Evolutionary conservation across 2,113 vertebrate genomes (phyloP).

Genomic region (Pseudonaja textilis): DNA sequence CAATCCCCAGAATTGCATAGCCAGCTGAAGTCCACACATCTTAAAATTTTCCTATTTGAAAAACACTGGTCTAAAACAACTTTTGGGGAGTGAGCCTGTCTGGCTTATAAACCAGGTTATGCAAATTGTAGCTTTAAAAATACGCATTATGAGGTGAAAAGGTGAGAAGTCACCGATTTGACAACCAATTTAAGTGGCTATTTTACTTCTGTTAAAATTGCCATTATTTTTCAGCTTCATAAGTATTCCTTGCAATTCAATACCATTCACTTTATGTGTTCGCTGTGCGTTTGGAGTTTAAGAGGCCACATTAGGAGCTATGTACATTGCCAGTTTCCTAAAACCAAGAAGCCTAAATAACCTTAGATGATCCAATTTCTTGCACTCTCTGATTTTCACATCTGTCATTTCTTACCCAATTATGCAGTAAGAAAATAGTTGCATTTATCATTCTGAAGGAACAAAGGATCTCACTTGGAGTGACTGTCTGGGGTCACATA

Average conservation of each 20-base stretch:
- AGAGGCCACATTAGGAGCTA: conserved; percentile 8
- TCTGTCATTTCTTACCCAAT: conserved; percentile 42
- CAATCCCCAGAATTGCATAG: neutral
- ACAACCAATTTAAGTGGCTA: neutral
- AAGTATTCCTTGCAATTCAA: conserved; percentile 10
- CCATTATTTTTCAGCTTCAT: conserved; percentile 11
- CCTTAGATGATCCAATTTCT: conserved; percentile 22
- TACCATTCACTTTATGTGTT: conserved; percentile 12
- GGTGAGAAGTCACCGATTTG: neutral
- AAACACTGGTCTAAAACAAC: neutral
- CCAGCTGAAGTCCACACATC: neutral
- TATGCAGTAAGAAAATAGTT: conserved; percentile 39
- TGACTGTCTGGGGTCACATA: conserved; percentile 40
- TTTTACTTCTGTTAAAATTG: neutral
- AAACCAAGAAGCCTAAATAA: conserved; percentile 36
- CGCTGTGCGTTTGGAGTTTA: neutral
- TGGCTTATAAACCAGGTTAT: neutral
- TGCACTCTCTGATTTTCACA: conserved; percentile 31
- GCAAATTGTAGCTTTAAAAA: neutral
- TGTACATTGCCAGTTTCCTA: neutral
- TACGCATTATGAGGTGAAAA: neutral
- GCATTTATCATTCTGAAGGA: conserved; percentile 53
- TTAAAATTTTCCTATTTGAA: neutral
- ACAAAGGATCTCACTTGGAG: conserved; percentile 18
- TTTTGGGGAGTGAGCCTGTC: neutral